These are phyloP conservation scores for Psilopsiagon aurifrons DNA, from an alignment of 2,113 vertebrate species.

Conservation along the genomic window DNA sequence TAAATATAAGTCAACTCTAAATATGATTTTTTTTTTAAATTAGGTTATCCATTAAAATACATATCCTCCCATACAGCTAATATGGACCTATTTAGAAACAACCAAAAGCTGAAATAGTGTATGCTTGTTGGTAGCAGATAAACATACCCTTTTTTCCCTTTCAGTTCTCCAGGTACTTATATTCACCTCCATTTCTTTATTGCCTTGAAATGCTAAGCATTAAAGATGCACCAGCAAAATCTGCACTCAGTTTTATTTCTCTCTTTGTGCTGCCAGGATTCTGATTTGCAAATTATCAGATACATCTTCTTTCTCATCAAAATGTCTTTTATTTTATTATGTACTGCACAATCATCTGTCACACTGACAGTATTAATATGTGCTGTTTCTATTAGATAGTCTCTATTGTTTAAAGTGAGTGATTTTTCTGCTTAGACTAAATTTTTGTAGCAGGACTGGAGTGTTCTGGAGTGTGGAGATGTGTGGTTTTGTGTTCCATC, in stretches of 20 bases:
- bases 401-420: constrained; percentile 56
- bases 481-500: constrained; percentile 26
- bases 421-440: constrained; percentile 40
- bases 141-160: background rate
- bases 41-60: background rate
- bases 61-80: background rate
- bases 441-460: constrained; percentile 23
- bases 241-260: constrained; percentile 45
- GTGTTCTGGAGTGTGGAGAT: background rate
- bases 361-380: constrained; percentile 64
- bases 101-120: background rate
- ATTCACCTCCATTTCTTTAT: background rate
- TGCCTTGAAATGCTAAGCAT: constrained; percentile 45
- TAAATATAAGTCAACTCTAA: background rate
- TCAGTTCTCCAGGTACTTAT: background rate
- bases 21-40: background rate
- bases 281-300: constrained; percentile 69
- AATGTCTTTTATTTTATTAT: constrained; percentile 65
- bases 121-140: background rate
- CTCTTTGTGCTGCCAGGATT: constrained; percentile 34
- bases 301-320: constrained; percentile 36
- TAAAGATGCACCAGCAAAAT: constrained; percentile 48
- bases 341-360: constrained; percentile 61
- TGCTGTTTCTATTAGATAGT: constrained; percentile 52
- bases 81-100: background rate